Conservation (phyloP, 2,888 invertebrate genomes). For the Crematogaster levior region DNA sequence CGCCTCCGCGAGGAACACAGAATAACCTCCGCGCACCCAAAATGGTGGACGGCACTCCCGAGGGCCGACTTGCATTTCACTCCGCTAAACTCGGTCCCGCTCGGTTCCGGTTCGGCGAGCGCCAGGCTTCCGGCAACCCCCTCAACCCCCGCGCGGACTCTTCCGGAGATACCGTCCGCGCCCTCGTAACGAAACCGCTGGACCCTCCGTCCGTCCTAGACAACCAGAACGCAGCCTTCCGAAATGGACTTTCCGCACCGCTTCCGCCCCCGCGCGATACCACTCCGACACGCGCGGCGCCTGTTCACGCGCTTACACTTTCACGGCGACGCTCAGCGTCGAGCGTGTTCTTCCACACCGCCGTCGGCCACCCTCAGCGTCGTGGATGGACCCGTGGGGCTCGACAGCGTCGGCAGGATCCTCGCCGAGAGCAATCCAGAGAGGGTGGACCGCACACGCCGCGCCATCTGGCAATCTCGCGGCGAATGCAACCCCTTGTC, state of each 20-base stretch:
- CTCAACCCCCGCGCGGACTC: neutral
- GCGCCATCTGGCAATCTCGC: slow-evolving; percentile 78
- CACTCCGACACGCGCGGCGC: slow-evolving; percentile 12
- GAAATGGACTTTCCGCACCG: slow-evolving; percentile 54
- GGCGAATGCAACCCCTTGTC: slow-evolving; percentile 68
- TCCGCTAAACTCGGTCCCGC: slow-evolving; percentile 47
- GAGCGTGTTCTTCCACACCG: neutral
- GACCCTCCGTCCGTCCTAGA: slow-evolving; percentile 3
- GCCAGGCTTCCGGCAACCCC: neutral
- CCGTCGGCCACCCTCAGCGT: slow-evolving; percentile 25
- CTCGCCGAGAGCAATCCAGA: slow-evolving; percentile 74
- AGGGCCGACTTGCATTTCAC: slow-evolving; percentile 60
- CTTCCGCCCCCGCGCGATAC: slow-evolving; percentile 43
- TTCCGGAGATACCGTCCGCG: neutral
- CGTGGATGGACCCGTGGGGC: slow-evolving; percentile 38
- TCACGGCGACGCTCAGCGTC: slow-evolving; percentile 1
- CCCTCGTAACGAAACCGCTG: neutral
- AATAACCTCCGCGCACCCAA: slow-evolving; percentile 83
- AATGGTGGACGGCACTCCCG: slow-evolving; percentile 84
- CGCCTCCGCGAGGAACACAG: slow-evolving; percentile 50
- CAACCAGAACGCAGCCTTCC: slow-evolving; percentile 2
- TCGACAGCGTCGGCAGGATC: slow-evolving; percentile 68
- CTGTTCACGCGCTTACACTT: neutral
- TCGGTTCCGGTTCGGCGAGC: slow-evolving; percentile 14
- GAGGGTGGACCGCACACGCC: slow-evolving; percentile 79